Percentiles rank a stretch among this genome's conserved stretches.
Evolutionary conservation across 2,113 vertebrate species (phyloP).

Genomic region (Brachyhypopomus occidentalis): DNA sequence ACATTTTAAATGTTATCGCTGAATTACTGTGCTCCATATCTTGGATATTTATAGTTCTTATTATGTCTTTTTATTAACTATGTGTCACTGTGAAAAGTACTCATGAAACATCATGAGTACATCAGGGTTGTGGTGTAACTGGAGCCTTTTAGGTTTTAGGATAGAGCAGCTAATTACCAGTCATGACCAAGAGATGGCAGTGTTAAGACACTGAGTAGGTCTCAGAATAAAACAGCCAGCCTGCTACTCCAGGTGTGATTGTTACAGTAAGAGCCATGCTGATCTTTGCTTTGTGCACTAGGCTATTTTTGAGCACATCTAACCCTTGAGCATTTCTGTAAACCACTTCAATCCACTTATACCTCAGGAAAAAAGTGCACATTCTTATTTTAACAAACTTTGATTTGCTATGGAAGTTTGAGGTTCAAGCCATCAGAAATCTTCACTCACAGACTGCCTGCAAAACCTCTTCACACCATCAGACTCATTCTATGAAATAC

Average conservation of each 20-base stretch:
- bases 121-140: neutral
- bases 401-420: neutral
- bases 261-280: slow-evolving; percentile 66
- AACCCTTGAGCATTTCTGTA: neutral
- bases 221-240: slow-evolving; percentile 51
- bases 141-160: slow-evolving; percentile 53
- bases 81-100: neutral
- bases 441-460: neutral
- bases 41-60: neutral
- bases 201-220: slow-evolving; percentile 69
- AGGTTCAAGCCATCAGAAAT: neutral
- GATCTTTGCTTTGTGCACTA: neutral
- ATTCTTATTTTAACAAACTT: neutral
- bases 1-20: neutral
- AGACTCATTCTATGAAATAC: neutral
- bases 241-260: slow-evolving; percentile 69
- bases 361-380: neutral
- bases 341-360: too few species aligned
- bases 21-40: neutral
- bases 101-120: neutral
- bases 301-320: too few species aligned
- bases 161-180: slow-evolving; percentile 69
- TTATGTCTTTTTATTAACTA: neutral
- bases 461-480: neutral
- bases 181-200: slow-evolving; percentile 76